Percentiles rank a stretch among this genome's conserved stretches.
phyloP scores from a whole-genome alignment of 2,888 invertebrate genomes.

The Eupithecia subumbrata region DNA sequence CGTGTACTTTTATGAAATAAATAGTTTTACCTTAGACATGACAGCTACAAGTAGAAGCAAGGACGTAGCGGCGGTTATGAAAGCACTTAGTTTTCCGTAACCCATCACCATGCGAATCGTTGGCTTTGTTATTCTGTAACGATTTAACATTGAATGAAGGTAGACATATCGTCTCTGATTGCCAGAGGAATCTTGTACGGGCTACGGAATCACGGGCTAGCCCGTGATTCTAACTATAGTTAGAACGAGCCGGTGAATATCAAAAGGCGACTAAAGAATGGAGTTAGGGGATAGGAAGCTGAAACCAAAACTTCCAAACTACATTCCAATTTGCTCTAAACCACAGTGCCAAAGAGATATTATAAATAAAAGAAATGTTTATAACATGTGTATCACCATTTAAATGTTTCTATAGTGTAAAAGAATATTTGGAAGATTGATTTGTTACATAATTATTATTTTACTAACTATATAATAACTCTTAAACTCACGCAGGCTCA shows the following conservation, averaged over 20 bases:
- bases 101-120: slow-evolving; percentile 77
- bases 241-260: background rate
- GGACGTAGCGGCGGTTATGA: slow-evolving; percentile 71
- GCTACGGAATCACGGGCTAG: background rate
- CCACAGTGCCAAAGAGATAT: too few species aligned
- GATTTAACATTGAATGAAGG: background rate
- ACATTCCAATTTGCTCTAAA: too few species aligned
- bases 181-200: background rate
- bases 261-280: background rate
- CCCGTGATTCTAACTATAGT: too few species aligned
- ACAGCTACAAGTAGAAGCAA: slow-evolving; percentile 72
- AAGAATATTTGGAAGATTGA: too few species aligned
- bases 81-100: slow-evolving; percentile 74
- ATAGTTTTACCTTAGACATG: slow-evolving; percentile 68
- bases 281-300: background rate
- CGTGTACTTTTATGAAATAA: too few species aligned
- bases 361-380: too few species aligned
- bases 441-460: too few species aligned
- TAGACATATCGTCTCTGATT: background rate
- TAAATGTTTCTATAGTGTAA: too few species aligned
- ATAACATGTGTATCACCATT: too few species aligned
- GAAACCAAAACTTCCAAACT: too few species aligned
- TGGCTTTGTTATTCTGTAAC: slow-evolving; percentile 74
- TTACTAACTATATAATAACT: too few species aligned
- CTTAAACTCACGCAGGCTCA: too few species aligned